Percentiles rank a stretch among this genome's conserved stretches.
These are phyloP conservation scores for Melanostoma mellinum DNA, from an alignment of 2,888 invertebrate genomes.

Conservation along the genomic window DNA sequence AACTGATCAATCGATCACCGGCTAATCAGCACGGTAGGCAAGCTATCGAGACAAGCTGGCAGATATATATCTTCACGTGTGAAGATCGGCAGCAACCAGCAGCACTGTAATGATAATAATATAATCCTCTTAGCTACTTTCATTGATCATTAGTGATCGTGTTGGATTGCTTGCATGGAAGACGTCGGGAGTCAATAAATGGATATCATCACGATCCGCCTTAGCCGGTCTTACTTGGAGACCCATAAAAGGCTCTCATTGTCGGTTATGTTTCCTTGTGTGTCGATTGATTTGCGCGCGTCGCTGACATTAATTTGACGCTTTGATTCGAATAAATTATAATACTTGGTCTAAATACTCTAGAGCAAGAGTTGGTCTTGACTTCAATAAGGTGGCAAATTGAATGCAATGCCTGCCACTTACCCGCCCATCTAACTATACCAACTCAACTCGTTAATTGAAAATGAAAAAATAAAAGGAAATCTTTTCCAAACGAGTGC, in stretches of 20 bases:
- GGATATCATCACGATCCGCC: constrained; percentile 60
- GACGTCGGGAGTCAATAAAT: constrained; percentile 57
- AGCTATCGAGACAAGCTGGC: constrained; percentile 27
- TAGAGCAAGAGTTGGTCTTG: constrained; percentile 33
- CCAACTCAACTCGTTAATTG: constrained; percentile 34
- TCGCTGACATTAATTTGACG: constrained; percentile 67
- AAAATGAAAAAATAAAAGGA: constrained; percentile 13
- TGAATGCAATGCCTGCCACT: constrained; percentile 5
- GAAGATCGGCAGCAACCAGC: constrained; percentile 60
- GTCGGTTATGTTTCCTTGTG: constrained; percentile 31
- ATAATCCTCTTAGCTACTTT: constrained; percentile 62
- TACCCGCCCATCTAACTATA: neutral
- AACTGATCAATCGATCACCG: constrained; percentile 64
- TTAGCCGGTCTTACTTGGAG: constrained; percentile 37
- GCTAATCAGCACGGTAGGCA: constrained; percentile 41
- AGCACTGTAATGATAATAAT: constrained; percentile 56
- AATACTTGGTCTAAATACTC: constrained; percentile 23
- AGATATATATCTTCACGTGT: constrained; percentile 22
- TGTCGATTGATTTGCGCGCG: constrained; percentile 63
- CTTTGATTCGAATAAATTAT: constrained; percentile 38
- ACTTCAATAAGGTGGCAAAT: constrained; percentile 41
- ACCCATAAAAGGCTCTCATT: constrained; percentile 27
- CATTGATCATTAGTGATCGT: constrained; percentile 70
- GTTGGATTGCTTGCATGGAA: constrained; percentile 44
- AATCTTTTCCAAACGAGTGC: constrained; percentile 45